Conservation (phyloP, 1,140 invertebrate genomes). For the Anastrepha ludens region DNA sequence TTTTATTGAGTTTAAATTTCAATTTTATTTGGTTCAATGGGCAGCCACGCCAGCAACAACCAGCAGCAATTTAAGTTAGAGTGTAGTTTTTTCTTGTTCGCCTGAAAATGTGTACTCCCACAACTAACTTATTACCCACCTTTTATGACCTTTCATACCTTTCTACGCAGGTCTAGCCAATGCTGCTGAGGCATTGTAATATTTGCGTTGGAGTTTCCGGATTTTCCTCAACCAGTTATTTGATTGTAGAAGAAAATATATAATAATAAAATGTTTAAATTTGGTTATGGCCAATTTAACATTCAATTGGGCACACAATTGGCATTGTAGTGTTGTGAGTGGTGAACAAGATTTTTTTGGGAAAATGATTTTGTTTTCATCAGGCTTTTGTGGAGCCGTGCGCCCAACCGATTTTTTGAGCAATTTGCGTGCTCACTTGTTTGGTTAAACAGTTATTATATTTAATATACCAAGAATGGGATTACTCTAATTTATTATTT, state of each 20-base stretch:
- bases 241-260: background rate
- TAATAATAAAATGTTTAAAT: background rate
- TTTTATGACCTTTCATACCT: background rate
- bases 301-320: conserved; percentile 35
- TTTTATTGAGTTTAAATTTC: conserved; percentile 9
- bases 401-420: too few relatives aligned
- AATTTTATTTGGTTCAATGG: conserved; percentile 37
- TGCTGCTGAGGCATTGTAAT: background rate
- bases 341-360: background rate
- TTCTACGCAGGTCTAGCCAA: background rate
- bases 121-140: background rate
- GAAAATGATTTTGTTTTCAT: too few relatives aligned
- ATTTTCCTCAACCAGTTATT: background rate
- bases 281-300: conserved; percentile 1
- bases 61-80: background rate
- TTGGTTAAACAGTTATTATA: too few relatives aligned
- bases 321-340: background rate
- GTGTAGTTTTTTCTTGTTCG: background rate
- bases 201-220: background rate
- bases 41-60: background rate
- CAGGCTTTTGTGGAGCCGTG: too few relatives aligned
- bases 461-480: too few relatives aligned
- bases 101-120: background rate
- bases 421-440: too few relatives aligned
- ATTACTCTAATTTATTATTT: too few relatives aligned